These are phyloP conservation scores for Thamnaconus septentrionalis DNA, from an alignment of 2,113 vertebrate species.

Conservation along the genomic window DNA sequence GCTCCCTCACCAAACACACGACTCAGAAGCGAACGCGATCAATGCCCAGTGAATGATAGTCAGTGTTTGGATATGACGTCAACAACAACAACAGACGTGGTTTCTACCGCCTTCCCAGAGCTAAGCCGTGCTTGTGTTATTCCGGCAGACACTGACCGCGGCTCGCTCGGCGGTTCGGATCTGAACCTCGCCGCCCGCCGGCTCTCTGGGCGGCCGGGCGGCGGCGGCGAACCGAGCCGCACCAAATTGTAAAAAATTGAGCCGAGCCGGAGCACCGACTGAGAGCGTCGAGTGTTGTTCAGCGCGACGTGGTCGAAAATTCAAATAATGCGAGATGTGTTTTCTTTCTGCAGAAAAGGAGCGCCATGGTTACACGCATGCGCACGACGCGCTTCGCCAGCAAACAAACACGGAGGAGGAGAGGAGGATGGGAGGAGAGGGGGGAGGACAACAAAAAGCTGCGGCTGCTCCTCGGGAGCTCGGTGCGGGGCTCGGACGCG, in stretches of 20 bases:
- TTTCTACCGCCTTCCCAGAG: too few species aligned
- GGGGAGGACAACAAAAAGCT: slow-evolving; percentile 58
- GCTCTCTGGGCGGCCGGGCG: background rate
- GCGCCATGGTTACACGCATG: slow-evolving; percentile 76
- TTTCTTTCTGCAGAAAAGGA: slow-evolving; percentile 51
- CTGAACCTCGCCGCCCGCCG: too few species aligned
- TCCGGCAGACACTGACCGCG: too few species aligned
- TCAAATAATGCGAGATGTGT: slow-evolving; percentile 17
- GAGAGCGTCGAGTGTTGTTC: background rate
- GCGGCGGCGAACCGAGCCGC: background rate
- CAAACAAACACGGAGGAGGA: slow-evolving; percentile 74
- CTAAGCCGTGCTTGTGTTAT: too few species aligned
- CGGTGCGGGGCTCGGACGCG: slow-evolving; percentile 4
- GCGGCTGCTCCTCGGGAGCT: slow-evolving; percentile 45
- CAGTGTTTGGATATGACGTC: too few species aligned
- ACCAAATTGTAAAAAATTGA: background rate
- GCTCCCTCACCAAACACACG: too few species aligned
- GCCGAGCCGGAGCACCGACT: too few species aligned
- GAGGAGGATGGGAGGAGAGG: slow-evolving; percentile 29
- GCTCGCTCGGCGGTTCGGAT: too few species aligned
- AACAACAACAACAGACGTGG: too few species aligned
- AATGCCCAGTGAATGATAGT: too few species aligned
- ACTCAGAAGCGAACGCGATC: too few species aligned
- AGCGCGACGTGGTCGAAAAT: background rate
- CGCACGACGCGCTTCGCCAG: slow-evolving; percentile 50